phyloP scores from a whole-genome alignment of 2,888 invertebrate species.

The Thalpophila matura region DNA sequence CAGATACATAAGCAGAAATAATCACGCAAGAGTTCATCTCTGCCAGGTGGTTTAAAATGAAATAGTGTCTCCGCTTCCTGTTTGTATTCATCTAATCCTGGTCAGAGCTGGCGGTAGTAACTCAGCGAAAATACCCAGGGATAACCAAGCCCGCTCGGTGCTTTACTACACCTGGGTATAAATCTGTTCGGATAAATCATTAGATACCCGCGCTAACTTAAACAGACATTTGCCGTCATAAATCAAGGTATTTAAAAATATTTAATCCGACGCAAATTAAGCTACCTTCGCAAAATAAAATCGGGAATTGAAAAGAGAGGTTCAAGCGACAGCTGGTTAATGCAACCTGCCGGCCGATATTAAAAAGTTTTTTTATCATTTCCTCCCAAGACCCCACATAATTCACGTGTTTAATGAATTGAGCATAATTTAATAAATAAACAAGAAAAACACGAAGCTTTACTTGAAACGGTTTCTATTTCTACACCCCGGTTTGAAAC shows the following conservation, averaged over 20 bases:
- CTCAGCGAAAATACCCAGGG: slow-evolving; percentile 72
- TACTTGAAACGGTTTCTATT: slow-evolving; percentile 10
- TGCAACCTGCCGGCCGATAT: slow-evolving; percentile 29
- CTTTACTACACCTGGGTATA: slow-evolving; percentile 63
- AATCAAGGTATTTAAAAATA: slow-evolving; percentile 40
- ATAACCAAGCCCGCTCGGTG: slow-evolving; percentile 61
- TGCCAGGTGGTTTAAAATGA: slow-evolving; percentile 66
- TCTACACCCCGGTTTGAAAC: slow-evolving; percentile 8
- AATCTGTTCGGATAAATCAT: slow-evolving; percentile 59
- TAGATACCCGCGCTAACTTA: slow-evolving; percentile 34
- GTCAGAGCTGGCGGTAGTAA: slow-evolving; percentile 67
- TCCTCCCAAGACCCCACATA: too few relatives aligned
- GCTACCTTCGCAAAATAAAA: slow-evolving; percentile 31
- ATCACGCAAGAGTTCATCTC: slow-evolving; percentile 47
- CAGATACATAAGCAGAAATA: slow-evolving; percentile 33
- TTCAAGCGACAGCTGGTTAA: slow-evolving; percentile 34
- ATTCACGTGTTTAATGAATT: too few relatives aligned
- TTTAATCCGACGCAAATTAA: slow-evolving; percentile 39
- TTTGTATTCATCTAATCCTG: slow-evolving; percentile 74
- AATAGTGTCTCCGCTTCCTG: slow-evolving; percentile 67
- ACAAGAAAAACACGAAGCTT: too few relatives aligned
- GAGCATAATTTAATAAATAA: too few relatives aligned
- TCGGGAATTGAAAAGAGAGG: slow-evolving; percentile 32
- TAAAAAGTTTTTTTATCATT: slow-evolving; percentile 8
- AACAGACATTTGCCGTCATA: slow-evolving; percentile 32